Evolutionary conservation across 1,140 invertebrate species (phyloP), one percentile per base, ranked within the genome.

Genomic region (Probaryconus sp.): DNA sequence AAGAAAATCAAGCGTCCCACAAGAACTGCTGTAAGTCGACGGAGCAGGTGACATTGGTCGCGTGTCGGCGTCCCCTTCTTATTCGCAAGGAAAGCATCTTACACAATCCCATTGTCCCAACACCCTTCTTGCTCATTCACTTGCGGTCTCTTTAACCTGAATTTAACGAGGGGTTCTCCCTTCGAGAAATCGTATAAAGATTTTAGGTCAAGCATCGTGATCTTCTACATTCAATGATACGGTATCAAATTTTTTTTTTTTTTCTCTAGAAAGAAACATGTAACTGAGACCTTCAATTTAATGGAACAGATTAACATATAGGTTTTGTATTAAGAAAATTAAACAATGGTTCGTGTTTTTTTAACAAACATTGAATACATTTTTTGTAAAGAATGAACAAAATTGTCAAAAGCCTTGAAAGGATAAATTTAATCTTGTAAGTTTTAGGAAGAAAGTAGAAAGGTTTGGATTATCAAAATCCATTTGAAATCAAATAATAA

Each of bases 31-130:
- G 67, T 79, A 76, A 72, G 64, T 60, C 74, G 64, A 48, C 17
- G 53, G 53, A 55, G 81, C 86, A 87, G 86, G 86, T 87, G 86
- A 86, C 83, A 83, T 85, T 85, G 83, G 86, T 86, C 86, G 86
- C 85, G 86, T 87, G 86, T 85, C 85, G 77, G 45, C 50, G 63
- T 77, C 80, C 80, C 82, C 80, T 79, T 78, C 76, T 78, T 72
- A 61, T 24, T 38, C 58, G 69, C 51, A 83, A 85, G 84, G 79
- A 86, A 84, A 85, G 81, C 81, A 79, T 87, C 84, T 84, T 83
- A 81, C 81, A 81, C 78, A 82, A 84, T 74, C 77, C 71, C 78
- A 87, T 87, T 87, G 86, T 87, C 77, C 80, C 77, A 77, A 65
- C 69, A 78, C 80, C 79, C 79, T 81, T 64, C 80, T 83, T 81